Evolutionary conservation across 2,888 invertebrate genomes (phyloP), one percentile per base, ranked within the genome.

Genomic region (Macrostomum cliftonense): DNA sequence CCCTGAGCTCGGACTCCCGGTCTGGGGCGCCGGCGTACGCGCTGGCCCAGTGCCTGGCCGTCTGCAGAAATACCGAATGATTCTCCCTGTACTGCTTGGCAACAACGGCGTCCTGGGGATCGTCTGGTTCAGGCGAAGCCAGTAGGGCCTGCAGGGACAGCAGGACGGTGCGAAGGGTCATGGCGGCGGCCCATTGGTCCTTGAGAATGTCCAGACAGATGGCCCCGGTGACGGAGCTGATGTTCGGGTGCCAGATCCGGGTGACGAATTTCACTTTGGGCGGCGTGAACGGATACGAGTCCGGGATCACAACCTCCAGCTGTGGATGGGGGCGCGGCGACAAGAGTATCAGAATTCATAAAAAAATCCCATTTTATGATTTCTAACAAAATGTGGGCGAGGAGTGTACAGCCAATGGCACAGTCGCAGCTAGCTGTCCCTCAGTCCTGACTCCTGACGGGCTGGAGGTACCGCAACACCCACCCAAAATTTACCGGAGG

Each of bases 231-330:
- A 89, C 93, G 16, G 93, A 93, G 46, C 93, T 93, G 64, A 99
- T 91, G 73, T 99, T 99, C 48, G 97, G 97, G 74, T 99, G 97
- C 97, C 97, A 97, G 68, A 99, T 89, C 75, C 83, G 87, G 54
- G 95, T 97, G 58, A 83, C 78, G 75, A 97, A 99, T 58, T 85
- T 80, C 56, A 95, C 87, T 28, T 91, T 93, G 45, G 97, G 97
- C 55, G 97, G 97, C 76, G 89, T 91, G 70, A 97, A 97, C 14
- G 97, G 97, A 75, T 97, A 97, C 42, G 89, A 87, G 72, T 95
- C 91, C 61, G 95, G 95, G 57, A 97, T 87, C 77, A 84, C 85
- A 55, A 97, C 93, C 73, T 95, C 91, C 56, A 97, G 76, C 54
- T 82, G 73, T 4, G 5, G 5, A 28, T 7, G 28, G 28, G 9